phyloP scores from a whole-genome alignment of 1,140 invertebrate genomes.

The Riptortus pedestris region DNA sequence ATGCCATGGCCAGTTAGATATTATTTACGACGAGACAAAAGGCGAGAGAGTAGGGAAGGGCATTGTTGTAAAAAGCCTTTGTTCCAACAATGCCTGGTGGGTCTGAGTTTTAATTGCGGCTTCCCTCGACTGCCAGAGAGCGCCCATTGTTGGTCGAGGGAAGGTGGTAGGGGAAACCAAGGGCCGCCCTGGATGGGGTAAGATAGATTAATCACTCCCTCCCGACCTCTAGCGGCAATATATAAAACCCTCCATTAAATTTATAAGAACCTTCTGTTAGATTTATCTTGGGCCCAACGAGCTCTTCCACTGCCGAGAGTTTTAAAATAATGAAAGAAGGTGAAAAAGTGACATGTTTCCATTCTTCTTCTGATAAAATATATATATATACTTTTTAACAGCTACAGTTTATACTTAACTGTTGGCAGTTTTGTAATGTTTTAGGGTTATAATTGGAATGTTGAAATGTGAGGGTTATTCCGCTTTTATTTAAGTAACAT shows the following conservation, averaged over 20 bases:
- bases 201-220: conserved; percentile 5
- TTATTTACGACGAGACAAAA: conserved; percentile 10
- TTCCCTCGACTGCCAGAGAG: neutral
- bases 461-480: too few relatives aligned
- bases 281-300: conserved; percentile 3
- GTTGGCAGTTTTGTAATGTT: too few relatives aligned
- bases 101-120: conserved; percentile 10
- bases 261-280: conserved; percentile 15
- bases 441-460: too few relatives aligned
- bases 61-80: conserved; percentile 14
- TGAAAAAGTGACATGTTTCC: conserved; percentile 2
- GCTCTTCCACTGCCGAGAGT: neutral
- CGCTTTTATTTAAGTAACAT: too few relatives aligned
- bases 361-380: too few relatives aligned
- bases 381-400: too few relatives aligned
- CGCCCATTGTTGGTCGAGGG: neutral
- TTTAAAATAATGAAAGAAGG: conserved; percentile 8
- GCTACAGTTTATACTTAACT: too few relatives aligned
- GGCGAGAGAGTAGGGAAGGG: neutral
- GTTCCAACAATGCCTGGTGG: conserved; percentile 1
- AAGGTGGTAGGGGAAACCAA: neutral
- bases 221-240: neutral
- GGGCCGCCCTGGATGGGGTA: neutral
- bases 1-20: conserved; percentile 13
- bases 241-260: conserved; percentile 15